Base-by-base conservation (phyloP, 92 coral and sea anemone genomes). In the Parazoanthus atlanticus region DNA sequence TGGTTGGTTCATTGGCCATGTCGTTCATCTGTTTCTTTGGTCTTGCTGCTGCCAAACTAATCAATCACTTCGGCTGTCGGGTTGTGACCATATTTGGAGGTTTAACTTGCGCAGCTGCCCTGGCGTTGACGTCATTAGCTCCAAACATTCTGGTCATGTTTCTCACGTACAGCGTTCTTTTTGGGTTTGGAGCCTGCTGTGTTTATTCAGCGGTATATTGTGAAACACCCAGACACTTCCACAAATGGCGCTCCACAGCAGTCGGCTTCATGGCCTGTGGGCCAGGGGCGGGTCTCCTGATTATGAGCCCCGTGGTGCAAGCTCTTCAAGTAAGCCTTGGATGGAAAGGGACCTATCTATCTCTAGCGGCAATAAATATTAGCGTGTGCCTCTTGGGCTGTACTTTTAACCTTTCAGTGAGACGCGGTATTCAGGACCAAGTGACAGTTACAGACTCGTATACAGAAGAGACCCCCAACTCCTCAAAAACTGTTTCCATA, bases 221-320 rank as follows among this genome's bases (percentile, higher is more conserved):
- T 30, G 78, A 74, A 16, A 13, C 33, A 8, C 78, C 78, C 0
- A 31, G 43, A 33, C 78, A 74, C 78, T 74, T 74, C 29, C 78
- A 33, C 43, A 74, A 74, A 33, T 33, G 46, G 78, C 78, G 78
- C 46, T 74, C 78, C 26, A 74, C 78, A 19, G 78, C 78, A 32
- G 32, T 74, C 33, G 78, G 78, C 41, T 32, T 74, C 41, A 74
- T 74, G 78, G 78, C 41, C 25, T 74, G 78, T 74, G 78, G 78
- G 41, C 46, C 78, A 8, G 78, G 78, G 12, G 78, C 78, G 3
- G 78, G 78, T 31, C 78, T 74, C 43, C 25, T 74, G 9, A 17
- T 74, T 17, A 74, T 74, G 78, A 74, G 78, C 78, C 41, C 46
- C 8, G 78, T 74, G 38, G 78, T 74, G 6, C 32, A 74, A 74